Evolutionary conservation across 2,888 invertebrate genomes (phyloP), one percentile per base, ranked within the genome.

Genomic region (Drosophila emarginata): DNA sequence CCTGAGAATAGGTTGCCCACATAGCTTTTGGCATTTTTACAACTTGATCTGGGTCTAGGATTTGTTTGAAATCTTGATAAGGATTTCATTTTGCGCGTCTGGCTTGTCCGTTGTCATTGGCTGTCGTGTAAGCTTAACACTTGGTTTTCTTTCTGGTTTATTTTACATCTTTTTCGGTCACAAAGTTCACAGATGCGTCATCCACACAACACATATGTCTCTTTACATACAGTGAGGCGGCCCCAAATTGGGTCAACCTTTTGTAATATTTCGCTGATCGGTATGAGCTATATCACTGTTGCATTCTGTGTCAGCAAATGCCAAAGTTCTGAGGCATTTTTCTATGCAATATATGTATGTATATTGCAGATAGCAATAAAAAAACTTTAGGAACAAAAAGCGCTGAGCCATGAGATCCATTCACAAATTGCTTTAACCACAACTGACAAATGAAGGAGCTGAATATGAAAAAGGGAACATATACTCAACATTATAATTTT

Each of bases 41-140:
- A 80, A 84, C 83, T 88, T 84, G 83, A 84, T 84, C 83, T 87
- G 73, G 71, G 64, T 54, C 67, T 59, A 64, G 64, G 40, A 21
- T 59, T 50, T 23, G 69, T 59, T 15, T 45, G 9, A 32, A 32
- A 85, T 83, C 82, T 82, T 85, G 88, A 83, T 83, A 83, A 83
- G 80, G 60, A 69, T 56, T 64, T 53, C 39, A 57, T 70, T 64
- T 58, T 52, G 23, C 57, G 50, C 64, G 74, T 64, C 85, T 70
- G 67, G 81, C 60, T 61, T 69, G 80, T 67, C 56, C 40, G 64
- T 72, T 79, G 85, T 76, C 81, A 72, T 68, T 75, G 60, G 64
- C 61, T 71, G 67, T 67, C 77, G 66, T 76, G 72, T 69, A 60
- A 65, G 64, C 70, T 50, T 74, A 65, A 83, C 79, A 36, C 59